A percentile compares a stretch with the other conserved stretches of the same genome.
phyloP scores from a whole-genome alignment of 2,113 vertebrate genomes.

The Silurus glanis region DNA sequence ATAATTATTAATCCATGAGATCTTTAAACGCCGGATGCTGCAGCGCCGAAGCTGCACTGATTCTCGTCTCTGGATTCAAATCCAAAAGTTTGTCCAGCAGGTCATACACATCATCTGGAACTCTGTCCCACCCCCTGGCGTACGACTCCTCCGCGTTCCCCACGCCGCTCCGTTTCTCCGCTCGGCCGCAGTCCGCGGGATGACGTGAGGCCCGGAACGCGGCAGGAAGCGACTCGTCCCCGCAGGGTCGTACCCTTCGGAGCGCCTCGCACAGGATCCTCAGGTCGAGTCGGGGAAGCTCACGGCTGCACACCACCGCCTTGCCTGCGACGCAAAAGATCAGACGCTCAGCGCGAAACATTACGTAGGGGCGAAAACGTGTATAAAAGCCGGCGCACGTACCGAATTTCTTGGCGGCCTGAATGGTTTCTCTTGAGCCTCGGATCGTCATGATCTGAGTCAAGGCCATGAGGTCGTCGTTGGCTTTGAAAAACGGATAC shows the following conservation, averaged over 20 bases:
- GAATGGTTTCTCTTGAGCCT: conserved; percentile 89
- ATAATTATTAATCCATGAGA: conserved; percentile 41
- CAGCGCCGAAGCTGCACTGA: conserved; percentile 84
- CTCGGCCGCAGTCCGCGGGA: neutral
- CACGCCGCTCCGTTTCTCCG: conserved; percentile 32
- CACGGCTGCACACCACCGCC: conserved; percentile 86
- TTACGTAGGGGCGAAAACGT: too few species aligned
- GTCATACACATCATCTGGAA: conserved; percentile 87
- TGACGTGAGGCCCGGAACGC: conserved; percentile 35
- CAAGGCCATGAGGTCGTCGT: conserved; percentile 92
- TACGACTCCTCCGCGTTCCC: neutral
- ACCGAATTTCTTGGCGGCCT: conserved; percentile 91
- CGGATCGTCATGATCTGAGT: conserved; percentile 95
- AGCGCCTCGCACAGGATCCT: conserved; percentile 87
- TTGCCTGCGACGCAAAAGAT: conserved; percentile 75
- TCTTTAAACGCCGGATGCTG: conserved; percentile 85
- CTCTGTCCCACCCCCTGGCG: conserved; percentile 79
- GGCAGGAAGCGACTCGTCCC: conserved; percentile 37
- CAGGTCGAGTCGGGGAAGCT: conserved; percentile 87
- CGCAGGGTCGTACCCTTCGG: conserved; percentile 65
- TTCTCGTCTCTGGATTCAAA: conserved; percentile 88
- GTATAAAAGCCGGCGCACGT: conserved; percentile 47
- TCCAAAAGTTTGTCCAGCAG: conserved; percentile 92
- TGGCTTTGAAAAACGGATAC: conserved; percentile 97
- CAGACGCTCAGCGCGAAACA: neutral